Evolutionary conservation across 2,888 invertebrate genomes (phyloP).

Genomic region (Chorisops tibialis): DNA sequence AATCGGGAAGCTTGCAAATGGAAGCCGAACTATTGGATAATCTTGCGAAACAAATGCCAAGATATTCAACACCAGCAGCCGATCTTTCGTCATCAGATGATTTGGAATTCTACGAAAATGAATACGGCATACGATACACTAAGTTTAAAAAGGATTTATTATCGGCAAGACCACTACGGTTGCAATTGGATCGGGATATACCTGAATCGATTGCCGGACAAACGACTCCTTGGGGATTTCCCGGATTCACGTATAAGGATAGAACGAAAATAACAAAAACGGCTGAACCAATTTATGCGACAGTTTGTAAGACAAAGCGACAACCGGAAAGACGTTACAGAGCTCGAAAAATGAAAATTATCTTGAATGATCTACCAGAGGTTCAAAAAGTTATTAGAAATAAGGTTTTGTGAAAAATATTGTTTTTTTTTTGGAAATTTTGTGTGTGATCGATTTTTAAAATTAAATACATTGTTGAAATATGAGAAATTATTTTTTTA

Average conservation of each 20-base stretch:
- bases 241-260: conserved; percentile 5
- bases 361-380: too few relatives aligned
- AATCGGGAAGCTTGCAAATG: conserved; percentile 11
- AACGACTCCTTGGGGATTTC: conserved; percentile 24
- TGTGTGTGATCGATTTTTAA: too few relatives aligned
- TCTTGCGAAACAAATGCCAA: conserved; percentile 7
- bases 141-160: conserved; percentile 15
- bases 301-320: neutral
- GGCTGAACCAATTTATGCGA: neutral
- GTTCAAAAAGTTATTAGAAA: too few relatives aligned
- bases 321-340: too few relatives aligned
- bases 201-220: conserved; percentile 18
- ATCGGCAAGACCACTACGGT: neutral
- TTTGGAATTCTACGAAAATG: neutral
- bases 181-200: conserved; percentile 5
- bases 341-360: too few relatives aligned
- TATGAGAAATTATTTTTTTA: too few relatives aligned
- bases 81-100: neutral
- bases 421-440: too few relatives aligned
- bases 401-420: too few relatives aligned
- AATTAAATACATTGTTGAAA: too few relatives aligned
- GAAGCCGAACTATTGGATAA: conserved; percentile 12
- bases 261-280: neutral
- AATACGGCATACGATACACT: neutral
- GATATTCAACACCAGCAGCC: conserved; percentile 1